Base-by-base conservation (phyloP, 2,888 invertebrate species). In the Bruchidius siliquastri region DNA sequence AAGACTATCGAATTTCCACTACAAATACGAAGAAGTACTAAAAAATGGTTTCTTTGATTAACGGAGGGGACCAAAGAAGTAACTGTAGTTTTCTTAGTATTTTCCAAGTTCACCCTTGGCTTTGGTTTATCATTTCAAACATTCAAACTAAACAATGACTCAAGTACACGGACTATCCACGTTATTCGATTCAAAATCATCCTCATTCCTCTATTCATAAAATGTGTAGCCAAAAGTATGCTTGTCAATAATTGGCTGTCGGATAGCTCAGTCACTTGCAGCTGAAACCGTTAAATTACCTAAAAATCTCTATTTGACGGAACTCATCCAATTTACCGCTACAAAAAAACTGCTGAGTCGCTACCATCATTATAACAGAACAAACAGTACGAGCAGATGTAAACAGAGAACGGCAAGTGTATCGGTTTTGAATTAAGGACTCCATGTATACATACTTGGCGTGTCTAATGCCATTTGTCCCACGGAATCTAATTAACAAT, bases 401-500 rank as follows among this genome's bases (percentile, higher is more conserved):
- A 49, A 49, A 49, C 49, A 49, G 8, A 49, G 49, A 49, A 49
- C 49, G 49, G 49, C 49, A 49, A 49, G 49, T 49, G 49, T 49
- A 49, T 49, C 49, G 49, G 49, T 49, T 49, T 49, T 13, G 49
- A 49, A 49, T 49, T 49, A 49, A 49, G 49, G 18, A 49, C 49
- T 49, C 1, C 49, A 49, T 8, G 26, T 49, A 49, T 49, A 13
- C 49, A 13, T 13, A 49, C 49, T 49, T 49, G 49, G 49, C 49
- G 49, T 49, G 49, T 30, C 69, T 10, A 72, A 68, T 68, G 69
- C 49, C 77, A 78, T 76, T 71, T 77, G 74, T 70, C 72, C 77
- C 75, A 73, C 76, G 74, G 76, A 79, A 75, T 75, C 74, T 79
- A 80, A 80, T 77, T 73, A 76, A 32, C 75, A 78, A 77, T 78